phyloP scores from a whole-genome alignment of 2,113 vertebrate species.

The human (Homo sapiens) region DNA sequence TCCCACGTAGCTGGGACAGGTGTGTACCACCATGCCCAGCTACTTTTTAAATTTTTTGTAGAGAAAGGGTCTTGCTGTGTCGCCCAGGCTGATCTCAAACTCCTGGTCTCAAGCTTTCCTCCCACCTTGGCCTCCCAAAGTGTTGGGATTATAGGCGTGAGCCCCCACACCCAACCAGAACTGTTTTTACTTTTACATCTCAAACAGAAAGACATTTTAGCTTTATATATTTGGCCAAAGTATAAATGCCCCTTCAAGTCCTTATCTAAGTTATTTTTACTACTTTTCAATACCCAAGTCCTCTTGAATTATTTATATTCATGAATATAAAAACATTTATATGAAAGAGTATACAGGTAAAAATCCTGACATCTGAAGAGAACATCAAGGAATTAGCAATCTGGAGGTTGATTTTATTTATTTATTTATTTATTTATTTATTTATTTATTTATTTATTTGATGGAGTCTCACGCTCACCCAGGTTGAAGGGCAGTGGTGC shows the following conservation, averaged over 20 bases:
- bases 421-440: no score
- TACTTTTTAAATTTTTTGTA: no score
- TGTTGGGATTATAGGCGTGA: no score
- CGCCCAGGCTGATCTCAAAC: no score
- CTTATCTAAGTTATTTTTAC: constrained; percentile 15
- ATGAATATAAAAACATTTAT: constrained; percentile 27
- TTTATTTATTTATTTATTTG: no score
- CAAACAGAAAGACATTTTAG: not conserved
- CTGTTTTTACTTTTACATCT: not conserved
- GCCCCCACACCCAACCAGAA: not conserved
- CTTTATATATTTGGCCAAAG: not conserved
- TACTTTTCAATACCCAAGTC: constrained; percentile 11
- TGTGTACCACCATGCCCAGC: no score
- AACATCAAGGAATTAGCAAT: not conserved
- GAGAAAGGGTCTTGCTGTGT: no score
- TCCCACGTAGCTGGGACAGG: no score
- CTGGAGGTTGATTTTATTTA: not conserved
- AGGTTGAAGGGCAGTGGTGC: no score
- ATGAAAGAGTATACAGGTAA: not conserved
- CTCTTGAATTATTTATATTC: constrained; percentile 36
- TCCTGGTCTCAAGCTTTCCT: no score
- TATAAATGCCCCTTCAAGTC: not conserved
- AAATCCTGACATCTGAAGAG: not conserved
- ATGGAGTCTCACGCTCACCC: no score
- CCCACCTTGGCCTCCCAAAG: no score